Base-by-base conservation (phyloP, 2,888 invertebrate species). In the Drosophila paracracens region DNA sequence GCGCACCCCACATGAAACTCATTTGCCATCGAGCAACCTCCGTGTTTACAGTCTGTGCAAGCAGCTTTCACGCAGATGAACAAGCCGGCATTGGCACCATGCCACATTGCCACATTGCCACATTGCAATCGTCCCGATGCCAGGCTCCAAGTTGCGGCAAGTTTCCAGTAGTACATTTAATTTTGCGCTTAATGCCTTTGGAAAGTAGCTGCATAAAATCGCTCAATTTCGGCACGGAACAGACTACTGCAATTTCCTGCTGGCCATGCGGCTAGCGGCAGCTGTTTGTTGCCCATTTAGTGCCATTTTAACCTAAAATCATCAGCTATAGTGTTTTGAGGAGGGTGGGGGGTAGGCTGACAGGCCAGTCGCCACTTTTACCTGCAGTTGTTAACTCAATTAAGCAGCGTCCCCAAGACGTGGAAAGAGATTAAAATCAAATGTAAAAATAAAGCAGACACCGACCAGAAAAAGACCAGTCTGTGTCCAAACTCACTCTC, bases 231-330 rank as follows among this genome's bases (percentile, higher is more conserved):
- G 40, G 33, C 16, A 10, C 25, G 38, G 29, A 29, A 43, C 38
- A 43, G 40, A 52, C 48, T 33, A n/a, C 21, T 13, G 56, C 35
- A 57, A 29, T 52, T 57, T 50, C 33, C 48, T 56, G 58, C 27
- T 65, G 69, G 8, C 59, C 62, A 80, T 52, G 66, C 31, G 31
- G 31, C 10, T 10, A 51, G 54, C 29, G 69, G 65, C 83, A 79
- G 66, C 76, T 83, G 81, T 74, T 78, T 59, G 62, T 66, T 60
- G 76, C 73, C 88, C 81, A 83, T 90, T 85, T 88, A 86, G 71
- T 75, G 73, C 84, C 87, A 81, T 84, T 89, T 85, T 90, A 85
- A 87, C 90, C 85, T 89, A 90, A 85, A 90, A 89, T 81, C 71
- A 90, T 89, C 81, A 86, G 82, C 69, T 50, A 40, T 25, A 48